Percentiles rank a stretch among this genome's conserved stretches.
phyloP scores from a whole-genome alignment of 1,140 invertebrate species.

The Vanessa atalanta region DNA sequence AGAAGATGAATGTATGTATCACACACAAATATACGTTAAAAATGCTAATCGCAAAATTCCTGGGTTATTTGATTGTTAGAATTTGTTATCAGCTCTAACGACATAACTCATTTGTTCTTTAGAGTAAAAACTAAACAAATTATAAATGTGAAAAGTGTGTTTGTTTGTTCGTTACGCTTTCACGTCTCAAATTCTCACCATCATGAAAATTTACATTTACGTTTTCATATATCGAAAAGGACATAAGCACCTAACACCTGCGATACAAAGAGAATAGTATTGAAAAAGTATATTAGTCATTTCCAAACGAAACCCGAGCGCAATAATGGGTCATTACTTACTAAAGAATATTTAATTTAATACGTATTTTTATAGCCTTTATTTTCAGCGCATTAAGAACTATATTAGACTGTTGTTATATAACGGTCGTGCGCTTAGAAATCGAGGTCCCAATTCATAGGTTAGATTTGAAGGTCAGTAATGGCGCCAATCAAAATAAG shows the following conservation, averaged over 20 bases:
- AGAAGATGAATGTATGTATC: no score
- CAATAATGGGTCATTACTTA: conserved; percentile 3
- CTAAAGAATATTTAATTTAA: neutral
- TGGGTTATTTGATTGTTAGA: no score
- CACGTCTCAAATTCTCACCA: no score
- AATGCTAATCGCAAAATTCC: no score
- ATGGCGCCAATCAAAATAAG: neutral
- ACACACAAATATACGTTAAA: no score
- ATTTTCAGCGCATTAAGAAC: neutral
- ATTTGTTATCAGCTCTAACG: neutral
- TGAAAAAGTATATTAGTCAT: no score
- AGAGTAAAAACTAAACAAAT: neutral
- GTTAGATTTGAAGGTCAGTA: conserved; percentile 8
- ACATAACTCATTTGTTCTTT: neutral
- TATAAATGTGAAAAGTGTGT: neutral
- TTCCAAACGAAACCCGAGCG: no score
- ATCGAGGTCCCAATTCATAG: conserved; percentile 9
- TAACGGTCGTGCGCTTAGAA: conserved; percentile 4
- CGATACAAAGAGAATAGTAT: no score
- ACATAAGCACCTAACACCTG: no score
- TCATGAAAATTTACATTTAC: no score
- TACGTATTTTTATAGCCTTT: neutral
- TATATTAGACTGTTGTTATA: neutral
- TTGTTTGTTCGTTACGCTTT: no score
- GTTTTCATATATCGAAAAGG: no score